Conservation (phyloP, 2,113 vertebrate genomes). For the Anolis carolinensis region DNA sequence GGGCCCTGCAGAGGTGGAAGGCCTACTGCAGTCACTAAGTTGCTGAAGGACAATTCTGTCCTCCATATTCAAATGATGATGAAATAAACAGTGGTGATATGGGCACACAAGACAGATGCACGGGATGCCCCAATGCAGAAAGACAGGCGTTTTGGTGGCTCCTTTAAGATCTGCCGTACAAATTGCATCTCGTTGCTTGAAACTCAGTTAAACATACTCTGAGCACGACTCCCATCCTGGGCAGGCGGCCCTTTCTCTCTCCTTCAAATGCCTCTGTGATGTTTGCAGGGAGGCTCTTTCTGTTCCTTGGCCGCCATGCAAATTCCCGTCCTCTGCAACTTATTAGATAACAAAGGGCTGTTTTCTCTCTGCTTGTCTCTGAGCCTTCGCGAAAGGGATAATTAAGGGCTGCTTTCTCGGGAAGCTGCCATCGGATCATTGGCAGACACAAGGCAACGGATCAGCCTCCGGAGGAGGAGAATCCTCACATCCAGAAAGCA, state of each 20-base stretch:
- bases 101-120: no score
- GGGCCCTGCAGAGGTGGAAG: no score
- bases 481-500: neutral
- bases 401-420: slow-evolving; percentile 26
- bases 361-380: slow-evolving; percentile 35
- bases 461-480: rapidly evolving
- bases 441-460: neutral
- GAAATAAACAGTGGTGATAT: no score
- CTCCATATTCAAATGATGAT: no score
- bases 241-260: neutral
- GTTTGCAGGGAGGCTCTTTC: slow-evolving; percentile 29
- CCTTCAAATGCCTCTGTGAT: slow-evolving; percentile 33
- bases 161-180: neutral
- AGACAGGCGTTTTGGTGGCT: no score
- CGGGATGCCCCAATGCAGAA: no score
- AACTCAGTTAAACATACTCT: neutral
- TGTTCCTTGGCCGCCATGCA: slow-evolving; percentile 35
- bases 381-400: slow-evolving; percentile 20
- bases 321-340: slow-evolving; percentile 23
- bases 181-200: slow-evolving; percentile 7
- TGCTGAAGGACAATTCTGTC: no score
- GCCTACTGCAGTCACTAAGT: no score
- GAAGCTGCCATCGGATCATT: neutral
- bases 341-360: slow-evolving; percentile 53
- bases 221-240: neutral